Conservation (phyloP, 2,888 invertebrate genomes). For the Pseudoips prasinana region DNA sequence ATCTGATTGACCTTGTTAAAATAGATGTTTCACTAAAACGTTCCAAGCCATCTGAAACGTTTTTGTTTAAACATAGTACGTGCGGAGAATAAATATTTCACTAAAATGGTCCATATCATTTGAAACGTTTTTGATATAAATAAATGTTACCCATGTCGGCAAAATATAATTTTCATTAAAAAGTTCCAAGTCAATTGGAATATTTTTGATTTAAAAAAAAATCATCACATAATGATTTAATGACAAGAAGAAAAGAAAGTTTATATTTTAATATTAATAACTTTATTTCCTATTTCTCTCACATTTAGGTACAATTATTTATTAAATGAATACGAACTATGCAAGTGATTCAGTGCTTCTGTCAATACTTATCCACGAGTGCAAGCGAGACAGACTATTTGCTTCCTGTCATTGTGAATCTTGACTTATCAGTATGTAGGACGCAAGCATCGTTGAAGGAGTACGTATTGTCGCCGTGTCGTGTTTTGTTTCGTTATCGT, state of each 20-base stretch:
- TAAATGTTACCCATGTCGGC: no score
- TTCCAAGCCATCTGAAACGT: no score
- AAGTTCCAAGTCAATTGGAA: background rate
- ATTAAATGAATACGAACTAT: no score
- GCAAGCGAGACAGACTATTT: slow-evolving; percentile 4
- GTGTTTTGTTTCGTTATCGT: slow-evolving; percentile 2
- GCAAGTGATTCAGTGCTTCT: no score
- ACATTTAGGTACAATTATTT: slow-evolving; percentile 1
- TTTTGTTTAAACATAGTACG: no score
- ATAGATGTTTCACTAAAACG: no score
- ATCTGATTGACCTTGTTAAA: no score
- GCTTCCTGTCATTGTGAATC: slow-evolving; percentile 2
- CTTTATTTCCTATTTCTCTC: no score
- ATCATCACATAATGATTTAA: slow-evolving; percentile 18
- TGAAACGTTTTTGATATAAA: background rate
- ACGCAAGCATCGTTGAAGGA: slow-evolving; percentile 1
- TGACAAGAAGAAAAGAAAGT: background rate
- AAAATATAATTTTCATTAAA: no score
- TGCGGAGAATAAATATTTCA: background rate
- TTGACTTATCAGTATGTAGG: slow-evolving; percentile 3
- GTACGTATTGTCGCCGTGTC: background rate
- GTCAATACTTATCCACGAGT: background rate
- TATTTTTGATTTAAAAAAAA: slow-evolving; percentile 20
- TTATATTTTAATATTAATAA: no score
- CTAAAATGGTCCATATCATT: background rate